Conservation (phyloP, 2,888 invertebrate species). For the Brachynemurus nebulosus region DNA sequence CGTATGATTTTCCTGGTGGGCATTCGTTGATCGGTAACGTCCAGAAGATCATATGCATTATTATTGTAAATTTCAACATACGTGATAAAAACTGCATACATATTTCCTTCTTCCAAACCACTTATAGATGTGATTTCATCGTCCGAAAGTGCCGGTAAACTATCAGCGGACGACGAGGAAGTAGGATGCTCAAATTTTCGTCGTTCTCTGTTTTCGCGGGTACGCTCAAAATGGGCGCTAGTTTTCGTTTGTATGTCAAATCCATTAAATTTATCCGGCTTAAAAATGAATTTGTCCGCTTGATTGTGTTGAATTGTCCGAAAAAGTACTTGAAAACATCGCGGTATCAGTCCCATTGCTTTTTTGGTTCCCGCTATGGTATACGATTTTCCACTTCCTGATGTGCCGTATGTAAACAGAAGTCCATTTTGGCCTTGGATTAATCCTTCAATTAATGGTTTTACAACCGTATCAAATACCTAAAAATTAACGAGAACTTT, state of each 20-base stretch:
- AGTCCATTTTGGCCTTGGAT: conserved; percentile 83
- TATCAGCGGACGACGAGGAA: conserved; percentile 20
- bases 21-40: conserved; percentile 62
- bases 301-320: conserved; percentile 76
- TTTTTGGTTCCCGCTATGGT: conserved; percentile 74
- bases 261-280: conserved; percentile 86
- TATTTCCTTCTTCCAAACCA: conserved; percentile 66
- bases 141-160: conserved; percentile 21
- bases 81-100: conserved; percentile 78
- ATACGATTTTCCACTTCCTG: conserved; percentile 93
- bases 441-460: conserved; percentile 76
- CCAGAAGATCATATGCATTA: conserved; percentile 87
- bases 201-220: conserved; percentile 20
- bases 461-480: conserved; percentile 68
- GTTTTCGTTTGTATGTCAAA: conserved; percentile 82
- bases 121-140: not conserved
- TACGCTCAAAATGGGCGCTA: conserved; percentile 65
- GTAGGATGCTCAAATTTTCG: conserved; percentile 3
- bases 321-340: conserved; percentile 83
- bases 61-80: conserved; percentile 97
- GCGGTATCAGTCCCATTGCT: conserved; percentile 75
- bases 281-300: conserved; percentile 81
- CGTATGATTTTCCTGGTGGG: conserved; percentile 78
- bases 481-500: too few species aligned
- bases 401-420: conserved; percentile 96